Percentiles rank a stretch among this genome's conserved stretches.
Evolutionary conservation across 2,113 vertebrate species (phyloP).

Genomic region (Bufo bufo): DNA sequence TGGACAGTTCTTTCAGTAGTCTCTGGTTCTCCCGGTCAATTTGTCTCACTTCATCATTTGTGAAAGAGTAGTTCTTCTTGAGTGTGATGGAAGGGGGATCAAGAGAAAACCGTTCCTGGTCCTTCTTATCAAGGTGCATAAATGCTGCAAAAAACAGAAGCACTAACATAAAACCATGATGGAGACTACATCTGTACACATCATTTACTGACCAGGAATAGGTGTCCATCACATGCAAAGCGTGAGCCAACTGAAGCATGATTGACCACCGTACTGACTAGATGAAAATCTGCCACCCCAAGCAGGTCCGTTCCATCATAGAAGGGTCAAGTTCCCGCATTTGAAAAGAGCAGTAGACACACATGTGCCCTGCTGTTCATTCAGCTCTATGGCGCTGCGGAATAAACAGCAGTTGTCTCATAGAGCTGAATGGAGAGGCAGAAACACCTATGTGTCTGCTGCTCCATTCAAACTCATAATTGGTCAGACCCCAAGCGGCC

Average conservation of each 20-base stretch:
- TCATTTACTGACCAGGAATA: neutral
- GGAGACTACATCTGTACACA: neutral
- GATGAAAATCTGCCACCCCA: too few relatives aligned
- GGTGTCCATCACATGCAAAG: too few relatives aligned
- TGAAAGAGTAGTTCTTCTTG: conserved; percentile 90
- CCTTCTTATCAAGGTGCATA: conserved; percentile 77
- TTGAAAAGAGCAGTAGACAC: too few relatives aligned
- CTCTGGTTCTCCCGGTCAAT: conserved; percentile 93
- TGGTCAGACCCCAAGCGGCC: too few relatives aligned
- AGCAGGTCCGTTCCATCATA: too few relatives aligned
- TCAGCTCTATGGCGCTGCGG: too few relatives aligned
- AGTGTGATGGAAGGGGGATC: conserved; percentile 66
- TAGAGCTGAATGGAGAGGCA: too few relatives aligned
- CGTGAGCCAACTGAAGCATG: neutral
- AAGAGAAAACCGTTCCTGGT: conserved; percentile 66
- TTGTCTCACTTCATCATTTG: conserved; percentile 80
- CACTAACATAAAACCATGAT: neutral
- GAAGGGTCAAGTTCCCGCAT: too few relatives aligned
- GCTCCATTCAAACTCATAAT: too few relatives aligned
- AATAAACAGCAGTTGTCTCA: too few relatives aligned
- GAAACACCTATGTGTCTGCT: too few relatives aligned
- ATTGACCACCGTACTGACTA: neutral
- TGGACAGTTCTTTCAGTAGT: conserved; percentile 83
- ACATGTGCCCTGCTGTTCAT: too few relatives aligned
- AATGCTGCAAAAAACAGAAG: conserved; percentile 72